Base-by-base conservation (phyloP, 2,113 vertebrate species). In the Tachuris rubrigastra region DNA sequence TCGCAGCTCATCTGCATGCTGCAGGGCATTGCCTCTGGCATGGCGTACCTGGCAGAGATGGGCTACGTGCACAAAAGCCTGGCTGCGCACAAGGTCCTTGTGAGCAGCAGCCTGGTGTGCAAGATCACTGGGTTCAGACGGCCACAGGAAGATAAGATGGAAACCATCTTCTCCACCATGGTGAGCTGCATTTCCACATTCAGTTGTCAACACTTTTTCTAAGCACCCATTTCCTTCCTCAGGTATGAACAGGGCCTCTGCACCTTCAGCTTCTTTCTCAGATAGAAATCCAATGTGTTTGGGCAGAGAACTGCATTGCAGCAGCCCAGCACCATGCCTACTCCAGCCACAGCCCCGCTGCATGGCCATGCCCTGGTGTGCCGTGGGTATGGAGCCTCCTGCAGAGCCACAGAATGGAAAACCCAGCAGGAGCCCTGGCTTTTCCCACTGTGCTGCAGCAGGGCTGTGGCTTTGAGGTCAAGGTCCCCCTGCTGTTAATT, bases 11-110 rank as follows among this genome's bases (percentile, higher is more conserved):
- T 99, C 93, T 98, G 98, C 90, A 97, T 99, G 98, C 96, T 99
- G 97, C 98, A 98, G 1, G 98, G 98, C 9, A 98, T 99, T 42
- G 98, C 99, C 2, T 99, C 99, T 1, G 99, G 99, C 93, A 99
- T 99, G 99, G 99, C 98, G 81, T 99, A 99, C 94, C 97, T 99
- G 94, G 99, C 99, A 1, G 99, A 99, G 97, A 99, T 99, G 99
- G 99, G 99, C 93, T 99, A 99, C 8, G 90, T 99, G 6, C 99
- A 99, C 95, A 99, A 98, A 78, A 98, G 98, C 59, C 98, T 99
- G 23, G 99, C 99, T 0, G 99, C 99, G 47, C 99, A 99, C 96
- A 99, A 98, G 52, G 98, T 99, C 44, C 98, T 99, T 3, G 98
- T 99, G 60, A 99, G 98, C 97, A 97, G 97, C 63, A 98, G 97